Evolutionary conservation across 1,140 invertebrate species (phyloP), one percentile per base, ranked within the genome.

Genomic region (Chrysoperla carnea): DNA sequence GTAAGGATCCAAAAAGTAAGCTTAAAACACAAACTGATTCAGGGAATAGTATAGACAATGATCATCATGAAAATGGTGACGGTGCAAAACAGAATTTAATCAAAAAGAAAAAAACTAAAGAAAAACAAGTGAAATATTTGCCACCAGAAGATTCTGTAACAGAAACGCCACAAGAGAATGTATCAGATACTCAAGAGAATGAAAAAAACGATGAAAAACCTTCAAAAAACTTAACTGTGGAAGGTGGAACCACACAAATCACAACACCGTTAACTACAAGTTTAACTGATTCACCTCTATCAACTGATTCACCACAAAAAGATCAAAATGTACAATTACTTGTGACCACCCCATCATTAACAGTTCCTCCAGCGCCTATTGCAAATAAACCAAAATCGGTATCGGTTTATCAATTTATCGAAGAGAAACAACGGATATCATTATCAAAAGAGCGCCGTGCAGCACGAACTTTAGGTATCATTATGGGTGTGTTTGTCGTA

Each of bases 401-500:
- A 23, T 64, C 77, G 14, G 84, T 91, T 4, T 84, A 85, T 52
- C 84, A 89, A 54, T 89, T 90, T 58, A 89, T 93, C 49, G 89
- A 94, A 60, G 86, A 94, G 55, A 86, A 88, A 50, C 89, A 94
- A 61, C 76, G 84, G 49, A 94, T 94, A 50, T 93, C 88, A 1
- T 60, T 94, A 44, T 89, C 88, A 0, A 83, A 90, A 50, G 92
- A 96, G 56, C 70, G 91, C 48, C 73, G 89, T 17, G 92, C 92
- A 0, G 91, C 91, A 1, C 70, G 89, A 35, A 93, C 89, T 4
- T 67, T 95, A 1, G 90, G 90, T 12, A 88, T 94, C 38, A 91
- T 94, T 39, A 89, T 90, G 84, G 87, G 86, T 4, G 88, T 94
- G 1, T 89, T 96, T 60, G 87, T 96, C 31, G 77, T 96, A 1